Conservation (phyloP, 2,888 invertebrate species). For the Limnephilus rhombicus region DNA sequence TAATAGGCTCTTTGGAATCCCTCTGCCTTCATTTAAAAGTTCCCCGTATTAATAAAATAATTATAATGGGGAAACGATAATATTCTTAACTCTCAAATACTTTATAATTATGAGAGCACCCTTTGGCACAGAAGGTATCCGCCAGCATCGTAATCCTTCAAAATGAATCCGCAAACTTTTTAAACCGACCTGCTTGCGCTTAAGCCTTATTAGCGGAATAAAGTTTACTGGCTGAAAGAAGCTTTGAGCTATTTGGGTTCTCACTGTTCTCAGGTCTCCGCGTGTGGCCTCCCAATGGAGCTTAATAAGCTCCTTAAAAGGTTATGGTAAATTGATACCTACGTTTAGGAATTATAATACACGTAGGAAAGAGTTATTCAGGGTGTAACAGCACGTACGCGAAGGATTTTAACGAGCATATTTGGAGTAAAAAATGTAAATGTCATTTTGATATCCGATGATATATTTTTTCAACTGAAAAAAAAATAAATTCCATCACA, state of each 20-base stretch:
- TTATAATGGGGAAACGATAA: neutral
- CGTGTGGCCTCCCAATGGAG: constrained; percentile 16
- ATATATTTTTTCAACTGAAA: no score
- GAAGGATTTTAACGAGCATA: no score
- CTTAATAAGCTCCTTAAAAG: constrained; percentile 21
- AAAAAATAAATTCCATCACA: no score
- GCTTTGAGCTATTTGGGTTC: neutral
- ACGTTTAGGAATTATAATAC: neutral
- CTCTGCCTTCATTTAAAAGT: neutral
- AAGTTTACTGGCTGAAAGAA: constrained; percentile 16
- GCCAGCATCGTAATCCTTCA: neutral
- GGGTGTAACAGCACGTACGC: no score
- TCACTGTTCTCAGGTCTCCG: neutral
- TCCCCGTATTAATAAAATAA: neutral
- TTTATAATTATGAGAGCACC: neutral
- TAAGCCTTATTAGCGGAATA: constrained; percentile 30
- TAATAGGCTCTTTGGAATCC: neutral
- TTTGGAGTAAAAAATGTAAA: no score
- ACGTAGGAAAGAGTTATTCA: neutral
- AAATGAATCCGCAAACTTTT: constrained; percentile 29
- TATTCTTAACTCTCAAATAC: neutral
- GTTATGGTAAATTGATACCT: constrained; percentile 23
- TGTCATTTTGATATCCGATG: no score
- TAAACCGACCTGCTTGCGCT: neutral
- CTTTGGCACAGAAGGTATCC: neutral